A percentile compares a stretch with the other conserved stretches of the same genome.
Evolutionary conservation across 2,797 vertebrate genomes (phyloP).

Genomic region (Lepus oiostolus): DNA sequence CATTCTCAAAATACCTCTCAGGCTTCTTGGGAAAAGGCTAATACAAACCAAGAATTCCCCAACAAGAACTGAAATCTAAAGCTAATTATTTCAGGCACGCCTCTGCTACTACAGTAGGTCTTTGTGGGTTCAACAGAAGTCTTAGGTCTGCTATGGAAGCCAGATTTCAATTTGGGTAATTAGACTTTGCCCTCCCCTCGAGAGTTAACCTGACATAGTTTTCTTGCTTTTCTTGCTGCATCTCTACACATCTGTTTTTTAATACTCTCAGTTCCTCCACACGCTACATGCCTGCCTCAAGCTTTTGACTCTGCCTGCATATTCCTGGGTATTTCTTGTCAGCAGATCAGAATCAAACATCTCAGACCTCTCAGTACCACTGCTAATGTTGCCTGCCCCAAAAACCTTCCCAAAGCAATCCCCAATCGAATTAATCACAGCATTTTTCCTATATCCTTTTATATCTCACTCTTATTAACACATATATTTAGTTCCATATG

Average conservation of each 20-base stretch:
- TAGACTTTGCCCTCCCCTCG: constrained; percentile 83
- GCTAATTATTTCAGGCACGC: constrained; percentile 84
- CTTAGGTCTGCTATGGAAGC: constrained; percentile 79
- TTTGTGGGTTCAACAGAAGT: constrained; percentile 79
- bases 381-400: not conserved
- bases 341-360: constrained; percentile 38
- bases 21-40: constrained; percentile 78
- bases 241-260: constrained; percentile 58
- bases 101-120: constrained; percentile 71
- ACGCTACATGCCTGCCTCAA: not conserved
- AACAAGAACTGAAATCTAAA: constrained; percentile 83
- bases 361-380: not conserved
- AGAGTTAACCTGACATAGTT: constrained; percentile 80
- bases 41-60: constrained; percentile 82
- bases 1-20: constrained; percentile 80
- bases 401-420: constrained; percentile 10
- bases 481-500: not conserved
- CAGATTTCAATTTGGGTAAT: constrained; percentile 84
- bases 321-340: constrained; percentile 43
- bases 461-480: constrained; percentile 37
- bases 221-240: constrained; percentile 77
- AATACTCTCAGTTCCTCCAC: constrained; percentile 52
- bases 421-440: not conserved
- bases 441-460: not conserved
- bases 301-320: not conserved